Base-by-base conservation (phyloP, 1,140 invertebrate genomes). In the Dreissena rostriformis region DNA sequence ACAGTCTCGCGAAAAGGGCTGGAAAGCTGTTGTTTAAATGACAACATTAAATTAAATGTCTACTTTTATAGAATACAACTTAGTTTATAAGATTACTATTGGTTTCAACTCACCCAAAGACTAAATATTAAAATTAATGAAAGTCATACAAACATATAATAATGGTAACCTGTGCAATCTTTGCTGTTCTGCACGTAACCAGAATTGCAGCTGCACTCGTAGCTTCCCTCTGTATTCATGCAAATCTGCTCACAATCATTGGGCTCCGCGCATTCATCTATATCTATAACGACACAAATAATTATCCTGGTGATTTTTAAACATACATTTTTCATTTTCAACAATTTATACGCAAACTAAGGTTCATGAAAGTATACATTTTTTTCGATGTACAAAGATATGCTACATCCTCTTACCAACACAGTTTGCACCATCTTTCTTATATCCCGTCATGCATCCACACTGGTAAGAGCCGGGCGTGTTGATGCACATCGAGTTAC, bases 211-310 rank as follows among this genome's bases (percentile, higher is more conserved):
- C 81, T 83, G 29, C 81, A 83, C 51, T 51, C 11, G 28, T 83
- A 83, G n/a, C 72, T 70, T 1, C 81, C 73, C 17, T 17, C 61
- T 39, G 81, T 83, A 51, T 83, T 83, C 17, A 65, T 68, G 75
- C 81, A 83, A 8, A 68, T 68, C 66, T 83, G 81, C 26, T 53
- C 55, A 52, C 81, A 83, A 52, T 55, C 63, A 61, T 68, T 67
- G 0, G 74, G 24, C 14, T 53, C 29, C 28, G 22, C 1, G 65
- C 82, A 84, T 26, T 84, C 82, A 29, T 84, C 17, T 7, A 77
- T 65, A 70, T 84, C 82, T 84, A 55, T 19, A 83, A 61, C 57
- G 57, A 61, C 57, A 24, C 57, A 24, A 61, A 5, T 61, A 61
- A 61, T n/a, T 4, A 61, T 61, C 57, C 6, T n/a, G 2, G 57